phyloP scores from a whole-genome alignment of 2,113 vertebrate species.

The Percina caprodes region DNA sequence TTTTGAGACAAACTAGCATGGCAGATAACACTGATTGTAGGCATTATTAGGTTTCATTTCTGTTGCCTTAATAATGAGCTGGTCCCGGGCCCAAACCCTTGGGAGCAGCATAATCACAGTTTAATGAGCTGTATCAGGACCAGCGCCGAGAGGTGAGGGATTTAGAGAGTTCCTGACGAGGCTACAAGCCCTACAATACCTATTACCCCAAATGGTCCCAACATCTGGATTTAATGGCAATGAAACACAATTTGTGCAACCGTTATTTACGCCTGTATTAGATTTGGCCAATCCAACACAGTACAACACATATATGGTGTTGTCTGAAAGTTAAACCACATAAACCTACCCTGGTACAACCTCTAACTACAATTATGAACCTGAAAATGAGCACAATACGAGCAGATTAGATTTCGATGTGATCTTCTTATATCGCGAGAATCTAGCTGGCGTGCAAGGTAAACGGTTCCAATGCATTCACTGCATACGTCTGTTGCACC shows the following conservation, averaged over 20 bases:
- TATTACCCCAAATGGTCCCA: slow-evolving; percentile 75
- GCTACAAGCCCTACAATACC: slow-evolving; percentile 62
- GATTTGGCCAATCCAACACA: slow-evolving; percentile 30
- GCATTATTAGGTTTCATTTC: slow-evolving; percentile 53
- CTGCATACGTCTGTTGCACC: background rate
- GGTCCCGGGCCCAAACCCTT: slow-evolving; percentile 62
- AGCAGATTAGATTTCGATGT: too few relatives aligned
- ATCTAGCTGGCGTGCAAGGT: too few relatives aligned
- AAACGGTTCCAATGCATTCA: background rate
- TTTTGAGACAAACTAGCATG: slow-evolving; percentile 35
- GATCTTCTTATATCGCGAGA: too few relatives aligned
- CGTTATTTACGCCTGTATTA: slow-evolving; percentile 48
- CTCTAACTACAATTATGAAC: too few relatives aligned
- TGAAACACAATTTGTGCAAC: slow-evolving; percentile 69
- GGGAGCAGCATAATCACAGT: slow-evolving; percentile 74
- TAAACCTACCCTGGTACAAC: too few relatives aligned
- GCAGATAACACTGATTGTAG: slow-evolving; percentile 55
- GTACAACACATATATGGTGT: too few relatives aligned
- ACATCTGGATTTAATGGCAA: slow-evolving; percentile 79
- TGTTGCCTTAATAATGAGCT: slow-evolving; percentile 71
- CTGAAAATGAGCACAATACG: too few relatives aligned
- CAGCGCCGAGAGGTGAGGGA: slow-evolving; percentile 57
- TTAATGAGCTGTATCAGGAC: slow-evolving; percentile 78
- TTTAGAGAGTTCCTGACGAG: slow-evolving; percentile 61
- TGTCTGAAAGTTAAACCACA: too few relatives aligned